Percentiles rank a stretch among this genome's conserved stretches.
These are phyloP conservation scores for Amazona guildingii DNA, from an alignment of 2,113 vertebrate species.

Conservation along the genomic window DNA sequence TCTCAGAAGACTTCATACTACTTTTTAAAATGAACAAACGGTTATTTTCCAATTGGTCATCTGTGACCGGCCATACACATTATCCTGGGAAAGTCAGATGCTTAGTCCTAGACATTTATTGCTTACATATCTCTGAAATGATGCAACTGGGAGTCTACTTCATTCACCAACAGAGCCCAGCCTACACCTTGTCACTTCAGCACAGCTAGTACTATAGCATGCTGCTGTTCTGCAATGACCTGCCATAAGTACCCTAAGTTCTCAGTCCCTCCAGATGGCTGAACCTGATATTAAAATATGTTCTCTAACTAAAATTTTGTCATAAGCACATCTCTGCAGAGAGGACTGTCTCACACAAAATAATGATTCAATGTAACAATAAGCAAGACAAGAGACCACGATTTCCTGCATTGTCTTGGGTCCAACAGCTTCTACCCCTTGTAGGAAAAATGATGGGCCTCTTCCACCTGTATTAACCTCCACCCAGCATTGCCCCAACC, in stretches of 20 bases:
- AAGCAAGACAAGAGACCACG: not conserved
- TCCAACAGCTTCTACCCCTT: not conserved
- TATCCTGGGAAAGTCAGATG: not conserved
- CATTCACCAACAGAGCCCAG: not conserved
- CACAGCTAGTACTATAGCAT: fast-evolving
- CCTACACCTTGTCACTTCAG: not conserved
- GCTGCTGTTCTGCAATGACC: not conserved
- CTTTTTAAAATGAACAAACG: not conserved
- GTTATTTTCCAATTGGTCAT: not conserved
- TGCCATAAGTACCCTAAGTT: not conserved
- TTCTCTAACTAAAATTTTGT: not conserved
- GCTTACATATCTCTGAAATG: not conserved
- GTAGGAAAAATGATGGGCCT: not conserved
- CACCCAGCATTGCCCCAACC: not conserved
- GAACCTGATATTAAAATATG: not conserved
- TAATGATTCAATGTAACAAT: not conserved
- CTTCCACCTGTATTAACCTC: not conserved
- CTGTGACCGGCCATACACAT: not conserved
- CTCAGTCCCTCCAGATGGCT: not conserved
- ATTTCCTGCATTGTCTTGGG: fast-evolving
- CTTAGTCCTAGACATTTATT: not conserved
- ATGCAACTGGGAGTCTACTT: not conserved
- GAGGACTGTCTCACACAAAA: not conserved
- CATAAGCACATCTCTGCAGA: not conserved
- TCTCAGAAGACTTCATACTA: not conserved